Evolutionary conservation across 2,888 invertebrate species (phyloP), one percentile per base, ranked within the genome.

Genomic region (Cinara cedri): DNA sequence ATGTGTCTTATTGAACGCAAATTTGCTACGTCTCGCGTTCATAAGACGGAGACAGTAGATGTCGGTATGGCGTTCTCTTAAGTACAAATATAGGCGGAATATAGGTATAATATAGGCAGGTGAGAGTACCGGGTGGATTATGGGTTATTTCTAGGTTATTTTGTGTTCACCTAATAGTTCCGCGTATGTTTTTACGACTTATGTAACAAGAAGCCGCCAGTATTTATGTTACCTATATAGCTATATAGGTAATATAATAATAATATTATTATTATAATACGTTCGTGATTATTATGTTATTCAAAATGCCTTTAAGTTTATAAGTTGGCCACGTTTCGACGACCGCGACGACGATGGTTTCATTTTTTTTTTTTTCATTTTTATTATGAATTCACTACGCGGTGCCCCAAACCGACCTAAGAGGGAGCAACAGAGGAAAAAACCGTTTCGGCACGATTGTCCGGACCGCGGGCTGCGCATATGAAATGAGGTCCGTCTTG

Each of bases 401-500:
- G 26, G 63, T 51, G 42, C 42, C 11, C 51, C 51, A 16, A 8
- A 21, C 63, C 13, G 62, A 62, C 66, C n/a, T n/a, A n/a, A n/a
- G n/a, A 34, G 54, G 26, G 63, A 42, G 66, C n/a, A 46, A 24
- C 65, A 76, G 46, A 76, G 11, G 66, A 74, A 44, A 46, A 78
- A 60, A 76, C 49, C 46, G 66, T 76, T 68, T 76, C 66, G 66
- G 76, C 66, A 68, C 60, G 76, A 68, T 70, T 68, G 68, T 60
- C 60, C 60, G 46, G 26, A 60, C 66, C 19, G n/a, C 46, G 75
- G 44, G 54, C 9, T n/a, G n/a, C 60, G 78, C 78, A 78, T 78
- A 78, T 78, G 68, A 78, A 78, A 78, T 78, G 78, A 78, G 78
- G 42, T 10, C 51, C 49, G 11, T 63, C 51, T 63, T 54, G 74